Conservation (phyloP, 2,797 vertebrate genomes). For the Myotis findleyi region DNA sequence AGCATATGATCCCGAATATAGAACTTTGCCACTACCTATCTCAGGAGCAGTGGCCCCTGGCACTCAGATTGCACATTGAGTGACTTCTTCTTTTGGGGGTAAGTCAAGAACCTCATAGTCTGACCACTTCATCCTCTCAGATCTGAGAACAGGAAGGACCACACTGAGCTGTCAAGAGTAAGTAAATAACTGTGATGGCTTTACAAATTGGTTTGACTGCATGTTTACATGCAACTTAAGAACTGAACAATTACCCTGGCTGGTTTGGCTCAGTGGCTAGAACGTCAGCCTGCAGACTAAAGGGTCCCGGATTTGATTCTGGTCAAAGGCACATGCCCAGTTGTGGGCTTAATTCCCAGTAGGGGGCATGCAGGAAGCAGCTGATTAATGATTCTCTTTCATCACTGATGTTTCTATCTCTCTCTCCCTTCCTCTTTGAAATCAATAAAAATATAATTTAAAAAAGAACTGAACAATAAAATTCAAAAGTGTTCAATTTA, state of each 20-base stretch:
- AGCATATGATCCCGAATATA: neutral
- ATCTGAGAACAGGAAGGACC: neutral
- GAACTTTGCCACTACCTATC: neutral
- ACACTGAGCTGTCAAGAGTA: neutral
- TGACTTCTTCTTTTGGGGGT: neutral
- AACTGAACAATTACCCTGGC: neutral
- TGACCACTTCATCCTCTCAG: neutral
- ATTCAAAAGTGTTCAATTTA: neutral
- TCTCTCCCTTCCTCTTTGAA: too few species aligned
- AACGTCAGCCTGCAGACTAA: too few species aligned
- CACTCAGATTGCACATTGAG: neutral
- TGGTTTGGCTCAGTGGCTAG: too few species aligned
- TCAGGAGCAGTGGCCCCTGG: neutral
- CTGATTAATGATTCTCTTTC: too few species aligned
- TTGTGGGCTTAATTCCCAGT: too few species aligned
- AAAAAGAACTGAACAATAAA: neutral
- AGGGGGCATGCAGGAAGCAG: too few species aligned
- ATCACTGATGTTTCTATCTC: too few species aligned
- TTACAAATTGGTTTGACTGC: neutral
- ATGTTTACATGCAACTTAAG: neutral
- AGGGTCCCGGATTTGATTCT: too few species aligned
- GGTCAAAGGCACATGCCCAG: too few species aligned
- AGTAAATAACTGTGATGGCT: neutral
- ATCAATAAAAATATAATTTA: too few species aligned
- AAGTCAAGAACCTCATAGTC: neutral